Conservation (phyloP, 2,113 vertebrate species). For the Macheiramphus alcinus region DNA sequence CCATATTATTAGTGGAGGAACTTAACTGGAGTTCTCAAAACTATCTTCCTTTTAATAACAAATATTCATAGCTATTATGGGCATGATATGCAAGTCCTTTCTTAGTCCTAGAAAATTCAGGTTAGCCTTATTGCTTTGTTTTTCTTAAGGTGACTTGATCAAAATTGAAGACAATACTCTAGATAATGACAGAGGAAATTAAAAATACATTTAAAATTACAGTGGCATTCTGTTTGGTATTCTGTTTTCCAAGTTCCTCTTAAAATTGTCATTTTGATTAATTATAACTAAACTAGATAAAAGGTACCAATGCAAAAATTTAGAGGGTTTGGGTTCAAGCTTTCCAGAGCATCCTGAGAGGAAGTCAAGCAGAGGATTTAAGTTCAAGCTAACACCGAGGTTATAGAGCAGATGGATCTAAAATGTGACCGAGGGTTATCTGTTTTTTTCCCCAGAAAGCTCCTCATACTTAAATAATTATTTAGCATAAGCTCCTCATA, state of each 20-base stretch:
- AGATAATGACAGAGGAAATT: background rate
- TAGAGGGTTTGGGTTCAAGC: background rate
- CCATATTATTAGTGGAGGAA: background rate
- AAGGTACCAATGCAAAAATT: background rate
- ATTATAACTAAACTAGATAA: background rate
- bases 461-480: background rate
- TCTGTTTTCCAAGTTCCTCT: background rate
- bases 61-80: background rate
- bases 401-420: background rate
- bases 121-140: background rate
- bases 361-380: background rate
- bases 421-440: background rate
- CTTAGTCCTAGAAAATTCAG: background rate
- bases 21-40: background rate
- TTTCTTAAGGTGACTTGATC: background rate
- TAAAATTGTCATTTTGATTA: background rate
- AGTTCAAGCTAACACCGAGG: background rate
- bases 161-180: background rate
- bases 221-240: background rate
- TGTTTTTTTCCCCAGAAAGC: fast-evolving
- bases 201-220: background rate
- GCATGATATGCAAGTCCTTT: background rate
- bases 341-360: background rate
- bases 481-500: background rate
- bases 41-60: background rate